Evolutionary conservation across 1,140 invertebrate genomes (phyloP).

Genomic region (Drosophila arawakana): DNA sequence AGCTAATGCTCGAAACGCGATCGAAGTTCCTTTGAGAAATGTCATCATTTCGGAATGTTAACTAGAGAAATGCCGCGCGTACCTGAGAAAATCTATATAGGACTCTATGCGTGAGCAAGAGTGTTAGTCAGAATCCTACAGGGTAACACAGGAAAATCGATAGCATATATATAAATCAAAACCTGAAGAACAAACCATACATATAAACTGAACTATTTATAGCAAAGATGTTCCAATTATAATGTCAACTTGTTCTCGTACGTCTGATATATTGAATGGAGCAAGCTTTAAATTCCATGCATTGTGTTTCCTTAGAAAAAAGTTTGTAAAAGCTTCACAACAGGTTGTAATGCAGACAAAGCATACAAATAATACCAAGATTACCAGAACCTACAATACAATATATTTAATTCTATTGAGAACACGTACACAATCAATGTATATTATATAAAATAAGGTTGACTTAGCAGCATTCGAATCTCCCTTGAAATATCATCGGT

Average conservation of each 20-base stretch:
- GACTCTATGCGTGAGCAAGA: slow-evolving; percentile 42
- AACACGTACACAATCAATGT: slow-evolving; percentile 1
- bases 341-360: slow-evolving; percentile 7
- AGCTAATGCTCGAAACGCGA: slow-evolving; percentile 41
- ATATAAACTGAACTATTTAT: slow-evolving; percentile 9
- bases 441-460: neutral
- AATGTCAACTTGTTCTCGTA: slow-evolving; percentile 13
- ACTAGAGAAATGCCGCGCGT: slow-evolving; percentile 78
- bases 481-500: neutral
- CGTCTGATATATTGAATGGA: neutral
- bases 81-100: slow-evolving; percentile 66
- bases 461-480: neutral
- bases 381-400: slow-evolving; percentile 4
- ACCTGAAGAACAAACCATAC: slow-evolving; percentile 28
- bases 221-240: slow-evolving; percentile 24
- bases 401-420: neutral
- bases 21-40: slow-evolving; percentile 55
- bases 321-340: neutral
- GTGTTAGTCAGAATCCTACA: slow-evolving; percentile 44
- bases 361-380: neutral
- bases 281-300: neutral
- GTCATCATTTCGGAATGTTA: slow-evolving; percentile 59
- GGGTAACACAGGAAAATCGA: slow-evolving; percentile 57
- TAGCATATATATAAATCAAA: slow-evolving; percentile 34
- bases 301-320: neutral